Conservation (phyloP, 2,888 invertebrate genomes). For the Plagodis pulveraria region DNA sequence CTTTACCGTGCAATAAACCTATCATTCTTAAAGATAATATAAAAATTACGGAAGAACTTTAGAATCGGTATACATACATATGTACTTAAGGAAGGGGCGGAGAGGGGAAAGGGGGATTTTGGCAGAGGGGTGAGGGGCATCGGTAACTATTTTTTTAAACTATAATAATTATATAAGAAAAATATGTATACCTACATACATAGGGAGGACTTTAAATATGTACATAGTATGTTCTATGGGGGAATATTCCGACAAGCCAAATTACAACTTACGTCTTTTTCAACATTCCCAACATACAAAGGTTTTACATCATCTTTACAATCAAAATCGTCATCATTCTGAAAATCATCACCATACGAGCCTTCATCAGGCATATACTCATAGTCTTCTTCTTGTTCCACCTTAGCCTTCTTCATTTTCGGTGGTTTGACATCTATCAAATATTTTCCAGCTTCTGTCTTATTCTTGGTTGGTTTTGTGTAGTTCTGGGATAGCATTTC, state of each 20-base stretch:
- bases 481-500: conserved; percentile 34
- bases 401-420: conserved; percentile 26
- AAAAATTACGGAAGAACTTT: too few species aligned
- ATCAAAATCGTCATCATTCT: conserved; percentile 30
- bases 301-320: conserved; percentile 22
- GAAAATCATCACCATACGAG: conserved; percentile 31
- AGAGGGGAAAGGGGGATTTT: too few species aligned
- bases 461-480: neutral
- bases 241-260: too few species aligned
- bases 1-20: too few species aligned
- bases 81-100: too few species aligned
- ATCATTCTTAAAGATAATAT: neutral
- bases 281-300: conserved; percentile 18
- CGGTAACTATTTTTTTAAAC: too few species aligned
- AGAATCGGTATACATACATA: too few species aligned
- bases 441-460: conserved; percentile 3
- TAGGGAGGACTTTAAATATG: too few species aligned
- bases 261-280: conserved; percentile 31
- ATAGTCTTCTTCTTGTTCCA: conserved; percentile 22
- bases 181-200: too few species aligned
- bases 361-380: conserved; percentile 26
- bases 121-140: too few species aligned
- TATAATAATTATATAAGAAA: too few species aligned
- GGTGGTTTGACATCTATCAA: conserved; percentile 12
- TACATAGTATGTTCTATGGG: too few species aligned